Base-by-base conservation (phyloP, 1,140 invertebrate genomes). In the Octopus sinensis region DNA sequence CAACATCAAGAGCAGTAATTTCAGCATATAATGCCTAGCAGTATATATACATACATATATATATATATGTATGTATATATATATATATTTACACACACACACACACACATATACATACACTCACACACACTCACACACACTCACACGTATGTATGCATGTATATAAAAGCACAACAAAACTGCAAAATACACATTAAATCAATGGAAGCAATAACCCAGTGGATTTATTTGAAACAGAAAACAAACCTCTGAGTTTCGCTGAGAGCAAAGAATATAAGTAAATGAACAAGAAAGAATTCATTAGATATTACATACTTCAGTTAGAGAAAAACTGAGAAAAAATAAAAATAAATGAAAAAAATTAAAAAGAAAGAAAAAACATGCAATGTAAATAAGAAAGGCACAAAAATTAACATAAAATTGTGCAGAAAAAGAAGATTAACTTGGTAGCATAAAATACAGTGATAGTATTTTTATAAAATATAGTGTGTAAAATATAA, bases 191-290 rank as follows among this genome's bases (percentile, higher is more conserved):
- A 62, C 9, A 73, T 7, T n/a, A 10, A 9, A 73, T 10, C 6
- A 17, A 73, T 73, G 7, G 17, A 73, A 73, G 68, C 68, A 73
- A 73, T 13, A 23, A 73, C 68, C 68, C 68, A 73, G 68, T 73
- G 68, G 68, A 73, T 73, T 73, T 13, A 17, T 73, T 73, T 12
- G 6, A n/a, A 12, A 73, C 30, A n/a, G 30, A 6, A 73, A 73
- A 73, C 68, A 73, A 73, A 73, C 68, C 68, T 73, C 68, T 73
- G 13, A 73, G 68, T 73, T 73, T 73, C 68, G 68, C 68, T 73
- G 68, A 73, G 7, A 12, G 56, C 5, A 12, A 73, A 73, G 13
- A 73, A 73, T 73, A 73, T 12, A 17, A 62, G 9, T 62, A 62
- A 62, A 62, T 62, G 9, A 62, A 17, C 56, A 9, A 62, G 56